phyloP scores from a whole-genome alignment of 2,797 vertebrate species.

The Leuciscus waleckii region DNA sequence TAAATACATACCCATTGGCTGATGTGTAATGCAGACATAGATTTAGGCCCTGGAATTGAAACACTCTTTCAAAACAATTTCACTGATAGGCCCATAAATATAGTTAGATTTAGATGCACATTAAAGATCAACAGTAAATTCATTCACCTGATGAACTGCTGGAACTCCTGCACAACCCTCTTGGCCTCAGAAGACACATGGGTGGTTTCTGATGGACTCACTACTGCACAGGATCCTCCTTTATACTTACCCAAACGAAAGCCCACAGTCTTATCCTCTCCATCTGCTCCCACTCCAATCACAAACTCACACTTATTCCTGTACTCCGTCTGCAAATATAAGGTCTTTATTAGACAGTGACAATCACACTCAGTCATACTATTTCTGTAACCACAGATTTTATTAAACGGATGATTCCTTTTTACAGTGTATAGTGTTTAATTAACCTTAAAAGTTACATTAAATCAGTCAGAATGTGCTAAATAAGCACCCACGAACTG shows the following conservation, averaged over 20 bases:
- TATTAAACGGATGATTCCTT: background rate
- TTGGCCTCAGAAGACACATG: conserved; percentile 89
- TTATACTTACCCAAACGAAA: conserved; percentile 97
- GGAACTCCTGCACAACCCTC: conserved; percentile 88
- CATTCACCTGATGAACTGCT: conserved; percentile 92
- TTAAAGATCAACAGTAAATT: background rate
- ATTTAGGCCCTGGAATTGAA: background rate
- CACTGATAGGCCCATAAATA: background rate
- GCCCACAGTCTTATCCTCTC: conserved; percentile 93
- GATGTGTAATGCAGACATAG: background rate
- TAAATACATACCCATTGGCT: background rate
- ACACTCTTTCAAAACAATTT: background rate
- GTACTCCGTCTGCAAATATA: conserved; percentile 86
- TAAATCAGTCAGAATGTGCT: background rate
- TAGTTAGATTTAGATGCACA: background rate
- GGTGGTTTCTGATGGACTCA: conserved; percentile 88
- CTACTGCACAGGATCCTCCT: conserved; percentile 93
- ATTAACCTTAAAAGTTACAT: background rate
- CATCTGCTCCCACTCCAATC: conserved; percentile 88
- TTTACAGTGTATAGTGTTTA: background rate
- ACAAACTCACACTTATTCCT: conserved; percentile 99
- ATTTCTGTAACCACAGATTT: background rate
- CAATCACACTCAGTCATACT: background rate
- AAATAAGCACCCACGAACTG: background rate
- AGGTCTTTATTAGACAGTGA: background rate